Conservation (phyloP, 2,113 vertebrate species). For the Carassius gibelio region DNA sequence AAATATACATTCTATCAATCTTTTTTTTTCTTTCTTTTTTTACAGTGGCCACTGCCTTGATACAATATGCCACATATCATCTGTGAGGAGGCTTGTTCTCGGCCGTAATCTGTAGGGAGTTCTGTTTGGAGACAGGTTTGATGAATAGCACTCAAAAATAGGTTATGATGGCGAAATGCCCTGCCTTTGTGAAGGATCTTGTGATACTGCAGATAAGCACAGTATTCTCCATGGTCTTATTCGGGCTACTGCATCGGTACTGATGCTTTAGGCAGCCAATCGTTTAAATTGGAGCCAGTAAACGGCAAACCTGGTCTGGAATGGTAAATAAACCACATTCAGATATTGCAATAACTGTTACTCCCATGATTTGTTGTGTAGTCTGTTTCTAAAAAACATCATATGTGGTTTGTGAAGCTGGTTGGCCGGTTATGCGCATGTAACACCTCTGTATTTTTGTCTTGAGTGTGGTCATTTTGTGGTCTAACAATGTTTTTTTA, state of each 20-base stretch:
- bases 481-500: neutral
- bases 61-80: neutral
- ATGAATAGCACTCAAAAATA: slow-evolving; percentile 38
- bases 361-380: too few species aligned
- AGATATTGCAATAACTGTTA: neutral
- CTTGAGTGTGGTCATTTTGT: neutral
- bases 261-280: neutral
- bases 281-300: neutral
- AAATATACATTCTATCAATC: neutral
- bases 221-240: neutral
- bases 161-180: slow-evolving; percentile 16
- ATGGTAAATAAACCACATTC: neutral
- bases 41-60: neutral
- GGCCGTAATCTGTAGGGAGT: neutral
- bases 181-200: slow-evolving; percentile 1
- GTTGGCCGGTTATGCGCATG: neutral
- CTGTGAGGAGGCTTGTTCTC: neutral
- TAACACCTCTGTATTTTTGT: slow-evolving; percentile 10
- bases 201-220: neutral
- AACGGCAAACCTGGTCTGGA: neutral
- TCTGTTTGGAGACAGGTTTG: slow-evolving; percentile 27
- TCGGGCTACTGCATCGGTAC: neutral
- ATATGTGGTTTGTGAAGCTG: neutral
- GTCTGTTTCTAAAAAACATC: neutral
- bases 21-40: neutral